Evolutionary conservation across 2,797 vertebrate species (phyloP).

Genomic region (Jordanella pulchra): DNA sequence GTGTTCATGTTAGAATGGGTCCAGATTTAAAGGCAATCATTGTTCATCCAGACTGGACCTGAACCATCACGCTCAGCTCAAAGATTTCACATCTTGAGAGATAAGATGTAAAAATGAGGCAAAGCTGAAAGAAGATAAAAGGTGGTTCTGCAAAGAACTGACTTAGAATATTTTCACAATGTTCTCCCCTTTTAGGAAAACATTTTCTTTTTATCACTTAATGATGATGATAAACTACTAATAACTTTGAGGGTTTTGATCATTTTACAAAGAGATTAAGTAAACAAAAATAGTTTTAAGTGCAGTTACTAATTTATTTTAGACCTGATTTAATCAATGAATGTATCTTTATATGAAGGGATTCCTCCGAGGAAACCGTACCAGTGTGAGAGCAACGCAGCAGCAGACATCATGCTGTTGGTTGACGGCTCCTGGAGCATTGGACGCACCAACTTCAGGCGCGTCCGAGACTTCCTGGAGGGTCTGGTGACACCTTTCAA

Average conservation of each 20-base stretch:
- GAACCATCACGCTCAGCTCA: too few relatives aligned
- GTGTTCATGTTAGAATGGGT: too few relatives aligned
- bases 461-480: constrained; percentile 90
- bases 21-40: too few relatives aligned
- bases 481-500: constrained; percentile 86
- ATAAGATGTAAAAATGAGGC: too few relatives aligned
- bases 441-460: constrained; percentile 89
- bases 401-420: constrained; percentile 84
- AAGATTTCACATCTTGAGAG: too few relatives aligned
- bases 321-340: background rate
- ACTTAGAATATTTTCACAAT: too few relatives aligned
- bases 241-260: background rate
- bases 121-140: too few relatives aligned
- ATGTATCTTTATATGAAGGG: constrained; percentile 31
- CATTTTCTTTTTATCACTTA: too few relatives aligned
- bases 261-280: background rate
- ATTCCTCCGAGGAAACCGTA: constrained; percentile 76
- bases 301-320: background rate
- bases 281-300: background rate
- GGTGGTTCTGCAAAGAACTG: too few relatives aligned
- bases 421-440: constrained; percentile 98
- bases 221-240: too few relatives aligned
- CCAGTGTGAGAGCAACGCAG: constrained; percentile 76
- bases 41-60: too few relatives aligned
- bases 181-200: too few relatives aligned